Evolutionary conservation across 2,888 invertebrate genomes (phyloP).

Genomic region (Serrognathus titanus): DNA sequence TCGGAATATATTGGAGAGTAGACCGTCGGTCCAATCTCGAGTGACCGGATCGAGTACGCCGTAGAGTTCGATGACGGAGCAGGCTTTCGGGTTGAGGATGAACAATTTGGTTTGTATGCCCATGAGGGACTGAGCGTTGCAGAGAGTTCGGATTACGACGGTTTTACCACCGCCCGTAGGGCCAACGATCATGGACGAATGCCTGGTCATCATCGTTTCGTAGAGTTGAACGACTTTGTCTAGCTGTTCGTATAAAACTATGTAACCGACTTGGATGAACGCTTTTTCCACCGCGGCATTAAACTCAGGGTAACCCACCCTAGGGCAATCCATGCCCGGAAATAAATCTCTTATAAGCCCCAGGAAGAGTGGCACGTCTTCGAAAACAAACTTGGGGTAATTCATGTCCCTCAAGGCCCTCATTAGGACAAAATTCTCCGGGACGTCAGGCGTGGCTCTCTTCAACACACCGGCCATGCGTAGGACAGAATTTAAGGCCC

Average conservation of each 20-base stretch:
- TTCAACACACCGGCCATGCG: constrained; percentile 89
- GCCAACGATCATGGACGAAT: constrained; percentile 88
- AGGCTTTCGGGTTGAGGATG: constrained; percentile 85
- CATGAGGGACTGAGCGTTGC: constrained; percentile 73
- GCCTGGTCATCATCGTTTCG: constrained; percentile 93
- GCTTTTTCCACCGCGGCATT: constrained; percentile 72
- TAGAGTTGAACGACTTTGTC: constrained; percentile 71
- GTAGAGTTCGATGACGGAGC: constrained; percentile 84
- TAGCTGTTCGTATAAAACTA: constrained; percentile 68
- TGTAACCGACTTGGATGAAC: constrained; percentile 64
- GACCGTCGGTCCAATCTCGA: constrained; percentile 90
- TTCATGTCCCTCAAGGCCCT: constrained; percentile 90
- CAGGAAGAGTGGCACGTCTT: constrained; percentile 85
- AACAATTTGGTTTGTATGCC: constrained; percentile 76
- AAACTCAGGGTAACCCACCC: constrained; percentile 84
- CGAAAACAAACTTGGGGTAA: constrained; percentile 87
- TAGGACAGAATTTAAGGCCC: constrained; percentile 86
- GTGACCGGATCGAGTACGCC: constrained; percentile 82
- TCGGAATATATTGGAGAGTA: constrained; percentile 86
- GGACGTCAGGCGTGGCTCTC: constrained; percentile 70
- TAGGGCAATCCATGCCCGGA: constrained; percentile 85
- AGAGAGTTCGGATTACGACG: constrained; percentile 74
- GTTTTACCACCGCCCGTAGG: constrained; percentile 92
- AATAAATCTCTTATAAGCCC: constrained; percentile 87
- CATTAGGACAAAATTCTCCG: constrained; percentile 87